Percentiles rank a stretch among this genome's conserved stretches.
These are phyloP conservation scores for Brotula barbata DNA, from an alignment of 2,797 vertebrate species.

Conservation along the genomic window DNA sequence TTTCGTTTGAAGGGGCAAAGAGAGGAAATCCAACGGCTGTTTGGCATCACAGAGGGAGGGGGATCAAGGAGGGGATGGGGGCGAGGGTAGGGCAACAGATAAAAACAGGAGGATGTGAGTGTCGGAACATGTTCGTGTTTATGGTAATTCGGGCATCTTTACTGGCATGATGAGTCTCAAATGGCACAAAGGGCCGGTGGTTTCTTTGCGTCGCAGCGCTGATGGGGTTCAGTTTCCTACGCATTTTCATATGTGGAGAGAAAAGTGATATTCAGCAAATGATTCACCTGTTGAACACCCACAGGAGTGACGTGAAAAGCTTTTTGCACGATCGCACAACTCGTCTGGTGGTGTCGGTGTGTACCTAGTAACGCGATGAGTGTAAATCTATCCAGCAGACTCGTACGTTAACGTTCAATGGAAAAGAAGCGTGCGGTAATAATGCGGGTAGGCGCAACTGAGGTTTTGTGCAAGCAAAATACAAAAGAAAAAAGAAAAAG, in stretches of 20 bases:
- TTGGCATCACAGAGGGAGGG: constrained; percentile 51
- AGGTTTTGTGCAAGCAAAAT: too few relatives aligned
- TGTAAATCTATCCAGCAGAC: too few relatives aligned
- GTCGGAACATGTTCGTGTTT: constrained; percentile 38
- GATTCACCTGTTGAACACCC: constrained; percentile 37
- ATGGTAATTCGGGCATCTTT: constrained; percentile 55
- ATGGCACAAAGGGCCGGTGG: constrained; percentile 22
- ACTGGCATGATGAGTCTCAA: constrained; percentile 43
- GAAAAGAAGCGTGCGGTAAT: too few relatives aligned
- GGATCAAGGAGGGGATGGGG: constrained; percentile 32
- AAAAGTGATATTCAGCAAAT: constrained; percentile 45
- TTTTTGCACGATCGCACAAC: background rate
- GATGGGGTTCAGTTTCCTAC: constrained; percentile 34
- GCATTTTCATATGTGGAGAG: constrained; percentile 18
- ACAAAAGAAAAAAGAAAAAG: too few relatives aligned
- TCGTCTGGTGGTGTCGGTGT: background rate
- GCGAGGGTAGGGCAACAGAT: background rate
- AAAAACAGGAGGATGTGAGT: constrained; percentile 55
- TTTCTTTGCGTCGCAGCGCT: constrained; percentile 26
- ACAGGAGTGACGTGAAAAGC: constrained; percentile 26
- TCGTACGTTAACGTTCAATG: too few relatives aligned
- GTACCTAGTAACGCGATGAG: background rate
- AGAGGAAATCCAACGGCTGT: constrained; percentile 58
- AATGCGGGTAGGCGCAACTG: too few relatives aligned
- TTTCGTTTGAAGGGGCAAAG: constrained; percentile 40